Evolutionary conservation across 2,113 vertebrate species (phyloP).

Genomic region (Lepus timidus): DNA sequence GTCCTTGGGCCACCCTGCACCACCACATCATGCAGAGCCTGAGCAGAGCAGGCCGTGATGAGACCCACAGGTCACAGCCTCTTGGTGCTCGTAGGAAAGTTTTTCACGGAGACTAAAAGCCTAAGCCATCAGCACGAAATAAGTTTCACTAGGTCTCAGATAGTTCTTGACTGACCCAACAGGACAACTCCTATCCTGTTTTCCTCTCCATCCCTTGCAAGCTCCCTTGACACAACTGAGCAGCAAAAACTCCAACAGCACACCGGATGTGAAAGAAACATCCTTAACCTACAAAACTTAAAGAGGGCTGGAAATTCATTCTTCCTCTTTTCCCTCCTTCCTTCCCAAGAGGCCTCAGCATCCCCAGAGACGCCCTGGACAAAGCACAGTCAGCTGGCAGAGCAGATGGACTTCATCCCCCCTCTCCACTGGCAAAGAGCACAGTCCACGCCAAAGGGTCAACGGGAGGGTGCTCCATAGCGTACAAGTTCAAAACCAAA

Average conservation of each 20-base stretch:
- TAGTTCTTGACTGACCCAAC: background rate
- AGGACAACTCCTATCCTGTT: too few species aligned
- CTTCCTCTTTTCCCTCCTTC: background rate
- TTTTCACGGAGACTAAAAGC: background rate
- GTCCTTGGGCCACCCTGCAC: background rate
- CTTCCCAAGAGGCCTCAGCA: background rate
- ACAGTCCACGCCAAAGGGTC: background rate
- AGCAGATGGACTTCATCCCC: background rate
- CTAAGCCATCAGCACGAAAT: background rate
- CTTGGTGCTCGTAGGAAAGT: background rate
- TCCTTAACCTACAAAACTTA: background rate
- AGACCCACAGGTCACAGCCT: background rate
- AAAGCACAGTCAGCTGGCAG: background rate
- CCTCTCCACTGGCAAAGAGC: fast-evolving
- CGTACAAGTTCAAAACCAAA: background rate
- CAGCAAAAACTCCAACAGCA: background rate
- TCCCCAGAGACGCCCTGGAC: background rate
- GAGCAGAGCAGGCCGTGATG: background rate
- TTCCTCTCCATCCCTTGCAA: background rate
- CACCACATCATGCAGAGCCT: background rate
- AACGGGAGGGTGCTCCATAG: background rate
- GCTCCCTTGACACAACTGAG: background rate
- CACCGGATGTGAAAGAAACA: background rate
- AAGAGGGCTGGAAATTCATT: background rate
- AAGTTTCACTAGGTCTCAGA: background rate